Conservation (phyloP, 2,888 invertebrate genomes). For the Argyra leucocephala region DNA sequence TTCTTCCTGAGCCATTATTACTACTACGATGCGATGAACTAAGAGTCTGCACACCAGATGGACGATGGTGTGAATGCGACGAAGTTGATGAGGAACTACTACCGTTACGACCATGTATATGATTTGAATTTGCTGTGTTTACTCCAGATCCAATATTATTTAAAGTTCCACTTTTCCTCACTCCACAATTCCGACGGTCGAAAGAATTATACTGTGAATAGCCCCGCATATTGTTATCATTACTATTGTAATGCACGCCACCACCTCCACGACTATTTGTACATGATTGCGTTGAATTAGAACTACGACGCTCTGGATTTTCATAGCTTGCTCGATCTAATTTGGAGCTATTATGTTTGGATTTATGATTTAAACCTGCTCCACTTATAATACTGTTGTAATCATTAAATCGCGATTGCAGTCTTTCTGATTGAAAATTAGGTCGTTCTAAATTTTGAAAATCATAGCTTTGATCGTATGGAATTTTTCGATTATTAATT, state of each 20-base stretch:
- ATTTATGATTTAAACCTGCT: constrained; percentile 12
- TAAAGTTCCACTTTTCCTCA: constrained; percentile 41
- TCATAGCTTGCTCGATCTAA: constrained; percentile 34
- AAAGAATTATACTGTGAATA: constrained; percentile 39
- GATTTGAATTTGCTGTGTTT: constrained; percentile 16
- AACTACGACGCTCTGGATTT: constrained; percentile 37
- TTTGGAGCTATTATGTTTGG: constrained; percentile 20
- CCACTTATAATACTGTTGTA: constrained; percentile 20
- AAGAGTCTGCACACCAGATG: constrained; percentile 29
- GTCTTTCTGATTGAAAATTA: constrained; percentile 34
- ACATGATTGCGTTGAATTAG: constrained; percentile 40
- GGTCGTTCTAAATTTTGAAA: constrained; percentile 57
- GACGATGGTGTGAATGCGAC: constrained; percentile 23
- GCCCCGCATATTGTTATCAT: constrained; percentile 22
- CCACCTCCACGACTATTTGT: constrained; percentile 24
- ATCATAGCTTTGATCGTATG: constrained; percentile 31
- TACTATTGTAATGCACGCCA: constrained; percentile 6
- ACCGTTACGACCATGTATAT: constrained; percentile 23
- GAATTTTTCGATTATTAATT: constrained; percentile 26
- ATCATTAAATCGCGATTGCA: constrained; percentile 16
- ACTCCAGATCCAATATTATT: constrained; percentile 33
- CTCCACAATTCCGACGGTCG: constrained; percentile 34
- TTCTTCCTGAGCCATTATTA: constrained; percentile 15
- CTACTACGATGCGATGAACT: constrained; percentile 26
- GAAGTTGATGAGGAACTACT: constrained; percentile 25